Percentiles rank a stretch among this genome's conserved stretches.
Evolutionary conservation across 2,888 invertebrate genomes (phyloP).

Genomic region (Allacma fusca): DNA sequence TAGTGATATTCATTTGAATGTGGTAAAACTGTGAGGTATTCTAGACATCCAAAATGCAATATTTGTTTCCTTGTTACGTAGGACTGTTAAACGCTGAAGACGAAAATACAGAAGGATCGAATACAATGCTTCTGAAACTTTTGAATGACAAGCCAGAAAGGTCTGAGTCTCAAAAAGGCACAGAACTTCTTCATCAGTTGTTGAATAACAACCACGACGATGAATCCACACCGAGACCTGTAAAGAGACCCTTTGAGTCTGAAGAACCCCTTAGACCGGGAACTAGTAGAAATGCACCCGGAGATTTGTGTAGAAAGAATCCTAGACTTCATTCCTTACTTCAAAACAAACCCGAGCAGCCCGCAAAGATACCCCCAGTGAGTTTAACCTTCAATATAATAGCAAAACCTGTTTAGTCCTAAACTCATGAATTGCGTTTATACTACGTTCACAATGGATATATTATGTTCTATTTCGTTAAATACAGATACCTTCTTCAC

Average conservation of each 20-base stretch:
- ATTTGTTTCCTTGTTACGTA: background rate
- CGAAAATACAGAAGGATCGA: conserved; percentile 64
- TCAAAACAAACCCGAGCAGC: conserved; percentile 76
- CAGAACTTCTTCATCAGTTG: conserved; percentile 71
- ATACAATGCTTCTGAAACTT: conserved; percentile 62
- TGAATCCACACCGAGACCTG: conserved; percentile 19
- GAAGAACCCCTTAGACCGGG: conserved; percentile 36
- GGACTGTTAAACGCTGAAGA: conserved; percentile 75
- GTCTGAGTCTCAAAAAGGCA: conserved; percentile 61
- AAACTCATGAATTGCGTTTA: no score
- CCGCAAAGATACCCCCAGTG: conserved; percentile 69
- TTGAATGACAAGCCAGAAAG: conserved; percentile 52
- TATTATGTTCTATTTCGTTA: no score
- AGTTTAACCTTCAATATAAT: conserved; percentile 22
- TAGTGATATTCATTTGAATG: no score
- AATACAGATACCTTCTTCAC: conserved; percentile 17
- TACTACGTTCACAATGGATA: no score
- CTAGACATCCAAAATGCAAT: background rate
- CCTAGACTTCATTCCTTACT: conserved; percentile 84
- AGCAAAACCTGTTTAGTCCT: no score
- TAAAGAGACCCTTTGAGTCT: conserved; percentile 36
- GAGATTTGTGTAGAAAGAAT: conserved; percentile 79
- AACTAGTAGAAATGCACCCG: conserved; percentile 44
- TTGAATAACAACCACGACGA: conserved; percentile 66
- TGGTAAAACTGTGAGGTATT: no score